Conservation (phyloP, 2,888 invertebrate species). For the Temnothorax rugatulus region DNA sequence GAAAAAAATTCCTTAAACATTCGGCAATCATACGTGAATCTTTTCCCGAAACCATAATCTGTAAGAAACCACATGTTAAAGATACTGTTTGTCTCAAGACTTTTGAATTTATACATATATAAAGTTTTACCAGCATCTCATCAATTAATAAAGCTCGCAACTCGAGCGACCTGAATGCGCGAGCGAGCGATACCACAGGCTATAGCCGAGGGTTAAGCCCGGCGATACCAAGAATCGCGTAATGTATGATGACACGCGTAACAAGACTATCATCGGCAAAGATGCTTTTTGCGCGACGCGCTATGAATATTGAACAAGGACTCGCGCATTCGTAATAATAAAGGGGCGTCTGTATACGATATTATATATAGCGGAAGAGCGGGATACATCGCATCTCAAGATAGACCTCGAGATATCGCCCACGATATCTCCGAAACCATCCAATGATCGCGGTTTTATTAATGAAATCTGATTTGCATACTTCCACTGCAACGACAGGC, state of each 20-base stretch:
- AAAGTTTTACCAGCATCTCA: constrained; percentile 23
- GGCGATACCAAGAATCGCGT: constrained; percentile 45
- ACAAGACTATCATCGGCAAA: constrained; percentile 61
- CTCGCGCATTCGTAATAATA: constrained; percentile 64
- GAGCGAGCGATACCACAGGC: constrained; percentile 5
- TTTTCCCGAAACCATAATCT: background rate
- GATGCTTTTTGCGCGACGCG: constrained; percentile 44
- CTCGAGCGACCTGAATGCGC: constrained; percentile 35
- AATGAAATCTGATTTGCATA: constrained; percentile 53
- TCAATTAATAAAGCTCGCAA: constrained; percentile 31
- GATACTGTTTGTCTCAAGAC: constrained; percentile 10
- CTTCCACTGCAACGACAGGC: constrained; percentile 36
- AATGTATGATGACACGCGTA: constrained; percentile 58
- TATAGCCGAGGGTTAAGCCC: constrained; percentile 36
- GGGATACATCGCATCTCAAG: constrained; percentile 34
- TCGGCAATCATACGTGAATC: background rate
- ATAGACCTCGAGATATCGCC: constrained; percentile 69
- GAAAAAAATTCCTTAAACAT: background rate
- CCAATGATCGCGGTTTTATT: constrained; percentile 48
- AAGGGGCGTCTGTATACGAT: constrained; percentile 48
- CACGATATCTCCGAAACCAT: constrained; percentile 60
- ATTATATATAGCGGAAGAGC: constrained; percentile 40
- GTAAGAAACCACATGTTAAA: background rate
- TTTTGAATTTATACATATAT: constrained; percentile 31
- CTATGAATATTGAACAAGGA: constrained; percentile 75